Percentiles rank a stretch among this genome's conserved stretches.
These are phyloP conservation scores for Macrobrachium rosenbergii DNA, from an alignment of 1,140 invertebrate species.

Conservation along the genomic window DNA sequence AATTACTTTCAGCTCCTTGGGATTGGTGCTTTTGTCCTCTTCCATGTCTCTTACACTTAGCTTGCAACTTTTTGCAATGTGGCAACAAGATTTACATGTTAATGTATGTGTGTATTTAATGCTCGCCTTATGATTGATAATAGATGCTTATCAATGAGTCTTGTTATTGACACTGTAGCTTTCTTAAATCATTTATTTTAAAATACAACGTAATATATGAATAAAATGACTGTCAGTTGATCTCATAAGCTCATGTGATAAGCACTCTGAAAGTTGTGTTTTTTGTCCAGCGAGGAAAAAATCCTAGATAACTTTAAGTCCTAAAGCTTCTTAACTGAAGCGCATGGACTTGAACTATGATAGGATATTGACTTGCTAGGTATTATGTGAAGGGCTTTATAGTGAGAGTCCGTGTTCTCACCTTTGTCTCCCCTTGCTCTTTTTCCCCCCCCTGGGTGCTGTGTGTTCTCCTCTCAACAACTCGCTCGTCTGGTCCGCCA, in stretches of 20 bases:
- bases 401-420: conserved; percentile 55
- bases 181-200: not conserved
- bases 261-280: conserved; percentile 34
- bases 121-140: conserved; percentile 40
- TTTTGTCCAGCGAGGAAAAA: conserved; percentile 22
- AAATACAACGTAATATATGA: no score
- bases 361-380: conserved; percentile 39
- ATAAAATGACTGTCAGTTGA: not conserved
- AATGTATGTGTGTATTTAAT: conserved; percentile 27
- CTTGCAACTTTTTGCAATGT: conserved; percentile 55
- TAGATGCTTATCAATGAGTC: conserved; percentile 34
- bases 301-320: conserved; percentile 33
- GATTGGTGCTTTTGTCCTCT: conserved; percentile 52
- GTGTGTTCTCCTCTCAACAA: conserved; percentile 62
- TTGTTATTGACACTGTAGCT: not conserved
- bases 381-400: conserved; percentile 47
- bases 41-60: conserved; percentile 38
- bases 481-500: conserved; percentile 58
- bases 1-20: conserved; percentile 59
- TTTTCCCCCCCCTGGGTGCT: conserved; percentile 60
- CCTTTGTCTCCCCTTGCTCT: conserved; percentile 62
- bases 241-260: conserved; percentile 6
- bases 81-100: conserved; percentile 43
- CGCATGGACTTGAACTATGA: conserved; percentile 33
- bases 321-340: conserved; percentile 26